These are phyloP conservation scores for Hypocryptadius cinnamomeus DNA, from an alignment of 2,113 vertebrate species.

Conservation along the genomic window DNA sequence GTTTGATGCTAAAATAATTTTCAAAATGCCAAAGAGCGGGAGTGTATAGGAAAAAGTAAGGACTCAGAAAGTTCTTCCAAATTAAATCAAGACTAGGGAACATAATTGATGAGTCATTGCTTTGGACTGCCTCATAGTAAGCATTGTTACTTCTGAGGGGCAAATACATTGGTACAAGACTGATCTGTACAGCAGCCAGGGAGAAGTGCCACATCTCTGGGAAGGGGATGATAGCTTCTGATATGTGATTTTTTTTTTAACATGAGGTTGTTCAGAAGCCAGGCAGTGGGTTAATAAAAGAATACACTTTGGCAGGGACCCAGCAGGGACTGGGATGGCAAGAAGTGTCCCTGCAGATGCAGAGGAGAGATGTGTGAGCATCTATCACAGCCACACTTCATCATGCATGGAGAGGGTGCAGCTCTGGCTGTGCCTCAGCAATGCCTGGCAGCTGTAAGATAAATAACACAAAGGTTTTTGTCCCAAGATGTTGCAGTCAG, in stretches of 20 bases:
- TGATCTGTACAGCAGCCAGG: background rate
- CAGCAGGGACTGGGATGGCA: background rate
- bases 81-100: background rate
- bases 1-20: background rate
- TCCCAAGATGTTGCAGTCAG: background rate
- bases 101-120: background rate
- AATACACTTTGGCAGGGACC: background rate
- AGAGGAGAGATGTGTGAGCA: background rate
- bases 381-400: background rate
- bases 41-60: background rate
- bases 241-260: background rate
- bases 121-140: background rate
- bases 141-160: background rate
- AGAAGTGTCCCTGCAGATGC: background rate
- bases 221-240: background rate
- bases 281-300: background rate
- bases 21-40: background rate
- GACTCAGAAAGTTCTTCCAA: background rate
- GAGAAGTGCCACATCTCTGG: background rate
- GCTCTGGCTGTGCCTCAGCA: background rate
- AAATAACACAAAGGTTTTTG: background rate
- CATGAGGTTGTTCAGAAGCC: background rate
- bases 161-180: background rate
- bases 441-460: background rate
- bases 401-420: rapidly evolving